Evolutionary conservation across 1,140 invertebrate species (phyloP).

Genomic region (Eulimnadia texana): DNA sequence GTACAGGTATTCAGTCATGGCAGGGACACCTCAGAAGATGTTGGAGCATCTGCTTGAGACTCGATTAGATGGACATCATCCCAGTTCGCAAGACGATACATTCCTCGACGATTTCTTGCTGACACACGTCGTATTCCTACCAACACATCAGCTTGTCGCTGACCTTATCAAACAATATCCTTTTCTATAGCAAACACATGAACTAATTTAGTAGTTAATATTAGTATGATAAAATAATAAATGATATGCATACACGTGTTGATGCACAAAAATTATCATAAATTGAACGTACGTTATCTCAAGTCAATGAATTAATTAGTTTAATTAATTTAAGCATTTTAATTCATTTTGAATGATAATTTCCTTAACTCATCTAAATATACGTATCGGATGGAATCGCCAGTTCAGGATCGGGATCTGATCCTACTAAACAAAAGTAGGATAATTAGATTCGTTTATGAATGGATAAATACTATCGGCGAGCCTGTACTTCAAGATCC

Average conservation of each 20-base stretch:
- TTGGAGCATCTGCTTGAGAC: conserved; percentile 74
- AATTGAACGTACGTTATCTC: too few relatives aligned
- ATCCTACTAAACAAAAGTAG: not conserved
- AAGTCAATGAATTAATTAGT: too few relatives aligned
- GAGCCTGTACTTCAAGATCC: not conserved
- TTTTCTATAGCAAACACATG: conserved; percentile 34
- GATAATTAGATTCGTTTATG: not conserved
- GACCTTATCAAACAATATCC: conserved; percentile 63
- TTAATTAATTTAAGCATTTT: too few relatives aligned
- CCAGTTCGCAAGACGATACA: conserved; percentile 40
- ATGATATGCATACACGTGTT: too few relatives aligned
- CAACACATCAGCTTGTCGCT: conserved; percentile 54
- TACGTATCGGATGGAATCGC: conserved; percentile 41
- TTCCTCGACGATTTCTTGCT: conserved; percentile 73
- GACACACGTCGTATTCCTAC: conserved; percentile 77
- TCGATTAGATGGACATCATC: conserved; percentile 44
- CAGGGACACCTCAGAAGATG: conserved; percentile 67
- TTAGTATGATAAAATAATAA: too few relatives aligned
- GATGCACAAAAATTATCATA: too few relatives aligned
- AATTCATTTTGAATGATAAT: too few relatives aligned
- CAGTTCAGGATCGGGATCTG: conserved; percentile 50
- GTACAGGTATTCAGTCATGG: conserved; percentile 70
- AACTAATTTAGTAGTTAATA: too few relatives aligned
- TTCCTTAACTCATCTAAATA: conserved; percentile 1
- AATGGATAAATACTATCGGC: not conserved